Evolutionary conservation across 1,140 invertebrate genomes (phyloP).

Genomic region (Philaenus spumarius): DNA sequence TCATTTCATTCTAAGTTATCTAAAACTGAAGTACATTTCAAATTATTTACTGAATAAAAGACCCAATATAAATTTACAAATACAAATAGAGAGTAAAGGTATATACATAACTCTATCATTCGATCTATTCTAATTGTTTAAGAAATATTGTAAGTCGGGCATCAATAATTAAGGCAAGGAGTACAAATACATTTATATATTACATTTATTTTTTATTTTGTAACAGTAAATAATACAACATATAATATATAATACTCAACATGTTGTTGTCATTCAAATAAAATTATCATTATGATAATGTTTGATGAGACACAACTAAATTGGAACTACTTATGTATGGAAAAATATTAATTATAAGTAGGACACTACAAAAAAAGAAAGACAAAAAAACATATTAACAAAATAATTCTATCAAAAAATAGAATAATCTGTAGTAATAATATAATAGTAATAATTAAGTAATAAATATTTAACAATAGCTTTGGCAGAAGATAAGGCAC

Average conservation of each 20-base stretch:
- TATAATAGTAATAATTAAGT: too few species aligned
- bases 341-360: neutral
- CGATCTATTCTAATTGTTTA: too few species aligned
- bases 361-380: constrained; percentile 6
- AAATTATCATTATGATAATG: constrained; percentile 12
- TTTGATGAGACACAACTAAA: neutral
- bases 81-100: too few species aligned
- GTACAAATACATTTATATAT: too few species aligned
- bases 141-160: too few species aligned
- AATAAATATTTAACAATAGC: constrained; percentile 9
- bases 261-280: neutral
- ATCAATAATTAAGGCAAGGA: too few species aligned
- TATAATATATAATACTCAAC: constrained; percentile 12
- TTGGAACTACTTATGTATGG: constrained; percentile 8
- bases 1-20: too few species aligned
- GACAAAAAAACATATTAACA: neutral
- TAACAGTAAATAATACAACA: constrained; percentile 7
- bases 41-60: too few species aligned
- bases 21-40: too few species aligned
- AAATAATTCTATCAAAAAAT: constrained; percentile 6
- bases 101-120: too few species aligned
- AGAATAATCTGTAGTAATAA: constrained; percentile 1
- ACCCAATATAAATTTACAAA: too few species aligned
- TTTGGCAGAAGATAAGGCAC: constrained; percentile 5
- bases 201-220: too few species aligned